A percentile compares a stretch with the other conserved stretches of the same genome.
phyloP scores from a whole-genome alignment of 2,888 invertebrate species.

The Bellardia pandia region DNA sequence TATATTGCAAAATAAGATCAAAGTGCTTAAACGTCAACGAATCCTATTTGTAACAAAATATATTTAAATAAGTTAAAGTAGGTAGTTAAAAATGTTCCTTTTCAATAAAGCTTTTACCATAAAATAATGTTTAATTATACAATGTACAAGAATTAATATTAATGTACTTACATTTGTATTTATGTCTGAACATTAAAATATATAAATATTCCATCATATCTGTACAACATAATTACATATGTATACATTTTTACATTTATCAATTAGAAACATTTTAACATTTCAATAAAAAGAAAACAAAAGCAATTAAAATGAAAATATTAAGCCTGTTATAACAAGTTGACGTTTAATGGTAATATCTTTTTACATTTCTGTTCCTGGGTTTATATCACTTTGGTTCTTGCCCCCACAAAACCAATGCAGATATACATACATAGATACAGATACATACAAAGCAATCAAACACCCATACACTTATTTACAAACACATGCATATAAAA shows the following conservation, averaged over 20 bases:
- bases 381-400: neutral
- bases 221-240: neutral
- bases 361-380: constrained; percentile 19
- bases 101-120: no score
- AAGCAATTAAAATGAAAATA: constrained; percentile 57
- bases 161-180: constrained; percentile 3
- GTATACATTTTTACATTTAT: constrained; percentile 8
- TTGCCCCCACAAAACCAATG: neutral
- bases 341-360: constrained; percentile 41
- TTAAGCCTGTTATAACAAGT: constrained; percentile 51
- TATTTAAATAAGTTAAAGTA: no score
- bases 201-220: neutral
- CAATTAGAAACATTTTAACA: constrained; percentile 62
- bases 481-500: constrained; percentile 7
- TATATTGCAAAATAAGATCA: no score
- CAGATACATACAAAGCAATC: neutral
- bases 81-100: no score
- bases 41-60: no score
- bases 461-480: constrained; percentile 4
- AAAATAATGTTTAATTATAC: no score
- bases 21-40: no score
- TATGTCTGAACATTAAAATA: neutral
- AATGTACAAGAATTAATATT: neutral
- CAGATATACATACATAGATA: neutral
- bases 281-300: constrained; percentile 54